Percentiles rank a stretch among this genome's conserved stretches.
phyloP scores from a whole-genome alignment of 2,888 invertebrate genomes.

The Pilophorus perplexus region DNA sequence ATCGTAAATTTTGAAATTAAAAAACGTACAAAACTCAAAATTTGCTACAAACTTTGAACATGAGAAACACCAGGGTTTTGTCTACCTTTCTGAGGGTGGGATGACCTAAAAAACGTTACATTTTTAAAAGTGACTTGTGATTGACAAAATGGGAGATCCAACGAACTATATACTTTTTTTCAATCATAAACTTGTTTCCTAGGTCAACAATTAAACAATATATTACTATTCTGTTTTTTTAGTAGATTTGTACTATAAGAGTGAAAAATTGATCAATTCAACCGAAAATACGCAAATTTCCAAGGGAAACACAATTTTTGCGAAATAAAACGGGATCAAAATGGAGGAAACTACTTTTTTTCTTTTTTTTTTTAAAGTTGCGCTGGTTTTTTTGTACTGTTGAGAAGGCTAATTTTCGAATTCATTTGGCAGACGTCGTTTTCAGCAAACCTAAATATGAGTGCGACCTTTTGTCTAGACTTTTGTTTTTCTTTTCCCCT shows the following conservation, averaged over 20 bases:
- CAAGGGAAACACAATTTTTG: not conserved
- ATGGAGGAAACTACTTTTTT: not conserved
- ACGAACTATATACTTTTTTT: constrained; percentile 44
- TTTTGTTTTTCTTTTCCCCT: too few species aligned
- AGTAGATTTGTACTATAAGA: constrained; percentile 46
- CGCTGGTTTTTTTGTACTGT: constrained; percentile 38
- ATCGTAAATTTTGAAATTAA: constrained; percentile 27
- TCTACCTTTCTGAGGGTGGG: too few species aligned
- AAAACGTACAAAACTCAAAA: not conserved
- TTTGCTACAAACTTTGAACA: too few species aligned
- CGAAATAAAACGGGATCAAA: not conserved
- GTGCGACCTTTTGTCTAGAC: constrained; percentile 35
- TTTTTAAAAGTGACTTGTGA: too few species aligned
- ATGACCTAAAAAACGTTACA: too few species aligned
- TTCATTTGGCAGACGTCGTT: constrained; percentile 29
- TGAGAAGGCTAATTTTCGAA: constrained; percentile 35
- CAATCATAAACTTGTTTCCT: constrained; percentile 43
- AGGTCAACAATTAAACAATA: constrained; percentile 45
- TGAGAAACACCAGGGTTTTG: too few species aligned
- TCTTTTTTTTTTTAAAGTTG: constrained; percentile 17
- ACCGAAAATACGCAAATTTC: not conserved
- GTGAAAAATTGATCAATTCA: constrained; percentile 13
- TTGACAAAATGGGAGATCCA: constrained; percentile 45
- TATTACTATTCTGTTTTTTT: constrained; percentile 34
- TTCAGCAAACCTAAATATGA: constrained; percentile 21